Evolutionary conservation across 2,888 invertebrate genomes (phyloP).

Genomic region (Eurytoma californica): DNA sequence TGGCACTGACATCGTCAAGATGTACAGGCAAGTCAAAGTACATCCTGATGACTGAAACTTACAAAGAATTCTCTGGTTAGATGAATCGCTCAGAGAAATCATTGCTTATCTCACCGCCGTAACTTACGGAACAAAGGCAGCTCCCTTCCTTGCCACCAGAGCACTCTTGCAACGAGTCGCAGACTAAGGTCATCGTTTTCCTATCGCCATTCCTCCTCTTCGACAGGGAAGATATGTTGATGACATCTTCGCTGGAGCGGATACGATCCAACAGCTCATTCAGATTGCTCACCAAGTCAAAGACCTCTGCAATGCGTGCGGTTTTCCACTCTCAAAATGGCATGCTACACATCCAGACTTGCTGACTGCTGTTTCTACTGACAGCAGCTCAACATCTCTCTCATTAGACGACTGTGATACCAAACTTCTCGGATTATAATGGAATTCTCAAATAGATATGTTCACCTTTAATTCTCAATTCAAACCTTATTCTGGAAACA

Average conservation of each 20-base stretch:
- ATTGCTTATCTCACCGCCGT: not conserved
- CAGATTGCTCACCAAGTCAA: not conserved
- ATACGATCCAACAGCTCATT: not conserved
- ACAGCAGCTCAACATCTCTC: too few species aligned
- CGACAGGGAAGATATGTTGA: not conserved
- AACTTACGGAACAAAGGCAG: not conserved
- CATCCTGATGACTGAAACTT: not conserved
- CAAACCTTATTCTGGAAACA: too few species aligned
- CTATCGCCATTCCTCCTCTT: not conserved
- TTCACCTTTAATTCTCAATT: too few species aligned
- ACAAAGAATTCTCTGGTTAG: not conserved
- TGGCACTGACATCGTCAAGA: not conserved
- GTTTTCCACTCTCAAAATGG: not conserved
- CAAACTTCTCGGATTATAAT: too few species aligned
- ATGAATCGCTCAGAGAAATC: not conserved
- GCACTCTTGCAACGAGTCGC: not conserved
- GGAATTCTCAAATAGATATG: too few species aligned
- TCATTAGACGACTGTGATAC: too few species aligned
- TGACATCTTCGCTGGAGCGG: not conserved
- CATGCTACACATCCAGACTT: too few species aligned
- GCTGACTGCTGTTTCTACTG: not conserved
- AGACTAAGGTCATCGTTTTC: not conserved
- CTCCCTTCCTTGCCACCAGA: not conserved
- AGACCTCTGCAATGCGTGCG: not conserved
- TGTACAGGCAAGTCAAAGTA: not conserved